These are phyloP conservation scores for Cepaea nemoralis DNA, from an alignment of 1,140 invertebrate genomes.

Conservation along the genomic window DNA sequence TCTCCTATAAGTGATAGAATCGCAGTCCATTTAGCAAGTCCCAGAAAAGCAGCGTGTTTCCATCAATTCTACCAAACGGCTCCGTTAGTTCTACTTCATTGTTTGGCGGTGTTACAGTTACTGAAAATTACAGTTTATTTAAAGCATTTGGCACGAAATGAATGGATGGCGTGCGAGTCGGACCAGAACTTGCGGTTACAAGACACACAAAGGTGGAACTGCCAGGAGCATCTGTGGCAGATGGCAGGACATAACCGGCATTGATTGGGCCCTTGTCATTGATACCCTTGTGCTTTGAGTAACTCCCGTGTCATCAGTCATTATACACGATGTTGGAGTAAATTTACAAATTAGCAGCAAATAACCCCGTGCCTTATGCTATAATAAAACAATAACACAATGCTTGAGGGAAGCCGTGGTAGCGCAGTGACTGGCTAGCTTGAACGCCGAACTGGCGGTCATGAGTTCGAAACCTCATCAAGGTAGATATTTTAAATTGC, in stretches of 20 bases:
- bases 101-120: not conserved
- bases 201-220: not conserved
- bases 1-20: not conserved
- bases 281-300: not conserved
- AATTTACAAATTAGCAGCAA: too few species aligned
- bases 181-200: not conserved
- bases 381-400: too few species aligned
- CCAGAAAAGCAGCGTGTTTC: not conserved
- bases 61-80: not conserved
- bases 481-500: too few species aligned
- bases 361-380: too few species aligned
- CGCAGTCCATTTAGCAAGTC: constrained; percentile 2
- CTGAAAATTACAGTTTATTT: constrained; percentile 13
- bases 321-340: too few species aligned
- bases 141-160: constrained; percentile 1
- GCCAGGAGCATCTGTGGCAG: not conserved
- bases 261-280: not conserved
- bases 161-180: constrained; percentile 11
- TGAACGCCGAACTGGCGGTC: too few species aligned
- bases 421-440: too few species aligned
- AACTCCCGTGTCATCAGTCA: not conserved
- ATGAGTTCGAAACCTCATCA: too few species aligned
- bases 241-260: not conserved
- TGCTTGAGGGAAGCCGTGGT: too few species aligned
- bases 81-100: not conserved